Evolutionary conservation across 2,113 vertebrate species (phyloP), one percentile per base, ranked within the genome.

Genomic region (Guaruba guarouba): DNA sequence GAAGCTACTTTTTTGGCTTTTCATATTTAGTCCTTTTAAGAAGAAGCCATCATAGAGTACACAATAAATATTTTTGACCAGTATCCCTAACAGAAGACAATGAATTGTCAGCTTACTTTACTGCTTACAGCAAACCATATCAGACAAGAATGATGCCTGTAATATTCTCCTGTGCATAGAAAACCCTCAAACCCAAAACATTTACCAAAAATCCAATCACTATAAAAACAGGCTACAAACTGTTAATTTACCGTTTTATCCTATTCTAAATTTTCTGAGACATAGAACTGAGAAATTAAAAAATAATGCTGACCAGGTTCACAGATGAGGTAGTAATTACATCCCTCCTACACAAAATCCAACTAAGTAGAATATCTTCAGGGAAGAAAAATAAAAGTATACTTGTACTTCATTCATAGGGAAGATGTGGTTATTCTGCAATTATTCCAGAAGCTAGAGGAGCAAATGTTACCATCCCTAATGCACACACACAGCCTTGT

Each of bases 261-360:
- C 33, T 66, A 15, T 63, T 89, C 89, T 93, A 57, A 69, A 91
- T 97, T 97, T 97, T 97, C 95, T 63, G 80, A 96, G 90, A 92
- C 73, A 90, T 92, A 93, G 92, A 95, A 96, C 94, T 57, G 69
- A 97, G 91, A 93, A 97, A 88, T 73, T 94, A 96, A 97, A 59
- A 94, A 93, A 71, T 61, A 85, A 75, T 90, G 55, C 90, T 29
- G 63, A 86, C 17, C 55, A 13, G 90, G 96, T 96, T 91, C 82
- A 61, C 66, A 93, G 77, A 84, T 25, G 66, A 86, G 52, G 74
- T 79, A 86, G 71, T 70, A 95, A 92, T 78, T 91, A 69, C 62
- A 81, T 83, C 69, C 77, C 80, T 95, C 81, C 91, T 43, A 93
- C 80, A 82, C 61, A 71, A 92, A 93, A 84, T 75, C 49, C 64